Conservation (phyloP, 2,113 vertebrate species). For the Gopherus flavomarginatus region DNA sequence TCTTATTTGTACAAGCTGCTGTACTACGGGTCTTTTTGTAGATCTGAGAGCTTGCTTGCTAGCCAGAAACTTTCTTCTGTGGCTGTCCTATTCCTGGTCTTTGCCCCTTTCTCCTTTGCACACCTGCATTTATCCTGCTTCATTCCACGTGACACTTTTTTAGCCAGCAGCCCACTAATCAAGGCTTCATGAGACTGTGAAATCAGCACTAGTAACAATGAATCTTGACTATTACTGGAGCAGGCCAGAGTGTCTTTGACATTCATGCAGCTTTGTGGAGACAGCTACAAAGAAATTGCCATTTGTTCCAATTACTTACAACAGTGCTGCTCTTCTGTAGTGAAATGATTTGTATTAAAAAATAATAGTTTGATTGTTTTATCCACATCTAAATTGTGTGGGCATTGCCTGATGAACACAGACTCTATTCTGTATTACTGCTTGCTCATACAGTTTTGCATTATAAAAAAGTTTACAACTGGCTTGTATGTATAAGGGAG, state of each 20-base stretch:
- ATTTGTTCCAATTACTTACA: neutral
- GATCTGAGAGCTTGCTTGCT: neutral
- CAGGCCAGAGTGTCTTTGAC: neutral
- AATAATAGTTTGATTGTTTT: neutral
- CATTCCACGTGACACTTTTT: neutral
- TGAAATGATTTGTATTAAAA: constrained; percentile 1
- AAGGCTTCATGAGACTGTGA: neutral
- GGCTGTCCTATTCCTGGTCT: neutral
- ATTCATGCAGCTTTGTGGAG: neutral
- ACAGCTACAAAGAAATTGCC: neutral
- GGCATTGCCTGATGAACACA: neutral
- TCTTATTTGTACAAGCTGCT: rapidly evolving
- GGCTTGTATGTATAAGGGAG: neutral
- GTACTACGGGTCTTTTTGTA: neutral
- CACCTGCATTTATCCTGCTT: rapidly evolving
- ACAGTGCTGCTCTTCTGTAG: neutral
- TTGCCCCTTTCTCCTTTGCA: neutral
- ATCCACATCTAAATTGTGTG: neutral
- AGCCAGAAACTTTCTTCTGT: neutral
- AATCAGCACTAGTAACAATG: neutral
- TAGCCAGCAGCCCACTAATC: neutral
- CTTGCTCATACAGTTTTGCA: neutral
- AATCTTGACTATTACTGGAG: neutral
- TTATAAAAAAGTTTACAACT: neutral
- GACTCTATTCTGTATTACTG: neutral